Evolutionary conservation across 2,113 vertebrate genomes (phyloP), one percentile per base, ranked within the genome.

Genomic region (Ibidorhyncha struthersii): DNA sequence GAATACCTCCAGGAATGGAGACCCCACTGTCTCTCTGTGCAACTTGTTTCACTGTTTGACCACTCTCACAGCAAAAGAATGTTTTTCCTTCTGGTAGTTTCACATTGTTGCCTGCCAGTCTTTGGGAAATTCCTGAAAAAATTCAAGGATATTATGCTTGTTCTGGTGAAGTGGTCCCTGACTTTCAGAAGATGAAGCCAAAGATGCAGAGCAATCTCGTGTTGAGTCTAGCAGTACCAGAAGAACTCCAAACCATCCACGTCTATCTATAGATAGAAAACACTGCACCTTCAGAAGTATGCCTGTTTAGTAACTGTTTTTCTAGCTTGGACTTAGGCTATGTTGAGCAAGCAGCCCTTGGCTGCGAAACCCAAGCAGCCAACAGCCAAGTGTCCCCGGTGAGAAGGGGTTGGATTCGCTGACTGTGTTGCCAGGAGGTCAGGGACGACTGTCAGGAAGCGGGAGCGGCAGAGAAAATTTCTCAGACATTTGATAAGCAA

Each of bases 401-500:
- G 15, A 61, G 34, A 53, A 61, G 12, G 34, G 22, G 12, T 53
- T 2, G 1, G 52, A 52, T 23, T 36, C 1, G 1, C 34, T 29
- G 36, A 38, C 27, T 1, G 0, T 30, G 50, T 26, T 66, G 20
- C n/a, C 9, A 7, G 9, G 32, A 50, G 21, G 17, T 45, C 36
- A 34, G 36, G 61, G 14, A 7, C 0, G 0, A 32, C 32, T 66
- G n/a, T 15, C 32, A 27, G 52, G 26, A 41, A 49, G 12, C 5
- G 6, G 29, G 20, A 47, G 29, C 14, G 40, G 53, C 36, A 50
- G 14, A 18, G 40, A 43, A 66, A 66, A 89, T 26, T 22, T 10
- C 4, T 73, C 52, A 52, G 61, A 27, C 32, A 22, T 66, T 59
- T 58, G 61, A 50, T 65, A 43, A 58, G 26, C 3, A 74, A 67